Percentiles rank a stretch among this genome's conserved stretches.
Conservation (phyloP, 2,888 invertebrate species). For the Lasioglossum leucozonium region DNA sequence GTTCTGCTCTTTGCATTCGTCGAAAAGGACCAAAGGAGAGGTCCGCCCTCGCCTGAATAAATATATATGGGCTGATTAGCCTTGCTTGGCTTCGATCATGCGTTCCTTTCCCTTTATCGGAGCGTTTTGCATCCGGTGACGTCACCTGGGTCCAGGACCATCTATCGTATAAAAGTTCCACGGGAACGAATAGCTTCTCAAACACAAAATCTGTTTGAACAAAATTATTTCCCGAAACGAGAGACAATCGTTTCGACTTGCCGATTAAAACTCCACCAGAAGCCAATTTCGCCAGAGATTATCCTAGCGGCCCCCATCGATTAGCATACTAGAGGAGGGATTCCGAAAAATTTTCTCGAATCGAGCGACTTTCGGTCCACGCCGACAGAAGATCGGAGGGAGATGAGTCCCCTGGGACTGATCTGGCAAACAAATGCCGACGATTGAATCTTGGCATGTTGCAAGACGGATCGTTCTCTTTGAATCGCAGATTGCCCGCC, state of each 20-base stretch:
- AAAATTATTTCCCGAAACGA: neutral
- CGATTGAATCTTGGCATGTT: slow-evolving; percentile 83
- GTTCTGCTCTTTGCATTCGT: slow-evolving; percentile 54
- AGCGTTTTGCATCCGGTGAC: slow-evolving; percentile 66
- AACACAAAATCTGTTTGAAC: neutral
- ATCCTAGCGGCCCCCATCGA: neutral
- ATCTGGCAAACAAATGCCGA: slow-evolving; percentile 84
- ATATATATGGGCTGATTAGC: slow-evolving; percentile 82
- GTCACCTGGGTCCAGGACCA: slow-evolving; percentile 34
- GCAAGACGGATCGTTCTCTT: slow-evolving; percentile 83
- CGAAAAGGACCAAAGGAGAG: slow-evolving; percentile 54
- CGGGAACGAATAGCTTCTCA: too few species aligned
- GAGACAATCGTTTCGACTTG: neutral
- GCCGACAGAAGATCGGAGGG: slow-evolving; percentile 45
- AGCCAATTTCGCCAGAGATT: neutral
- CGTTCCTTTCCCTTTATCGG: slow-evolving; percentile 54
- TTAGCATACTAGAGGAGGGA: neutral
- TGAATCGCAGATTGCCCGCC: slow-evolving; percentile 83
- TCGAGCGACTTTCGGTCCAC: neutral
- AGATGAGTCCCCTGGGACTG: slow-evolving; percentile 80
- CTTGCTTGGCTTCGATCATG: slow-evolving; percentile 76
- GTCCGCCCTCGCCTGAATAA: slow-evolving; percentile 78
- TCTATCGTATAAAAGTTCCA: too few species aligned
- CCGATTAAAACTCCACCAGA: neutral
- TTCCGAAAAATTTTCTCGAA: slow-evolving; percentile 29